A percentile compares a stretch with the other conserved stretches of the same genome.
phyloP scores from a whole-genome alignment of 2,797 vertebrate genomes.

The Dallia pectoralis region DNA sequence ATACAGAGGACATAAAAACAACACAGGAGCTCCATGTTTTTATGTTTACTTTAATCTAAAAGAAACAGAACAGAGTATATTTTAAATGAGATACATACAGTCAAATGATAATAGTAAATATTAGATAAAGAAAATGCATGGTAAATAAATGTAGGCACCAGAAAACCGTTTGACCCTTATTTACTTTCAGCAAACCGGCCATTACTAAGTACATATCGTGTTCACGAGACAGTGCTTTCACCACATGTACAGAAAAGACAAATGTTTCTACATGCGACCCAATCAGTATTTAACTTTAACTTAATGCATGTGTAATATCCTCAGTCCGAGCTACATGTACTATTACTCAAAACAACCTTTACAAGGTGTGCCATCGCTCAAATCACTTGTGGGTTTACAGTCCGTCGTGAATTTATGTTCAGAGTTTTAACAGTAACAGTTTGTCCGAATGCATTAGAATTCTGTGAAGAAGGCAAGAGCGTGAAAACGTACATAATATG shows the following conservation, averaged over 20 bases:
- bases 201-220: conserved; percentile 58
- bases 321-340: conserved; percentile 50
- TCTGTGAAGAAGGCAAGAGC: conserved; percentile 22
- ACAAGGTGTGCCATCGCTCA: conserved; percentile 41
- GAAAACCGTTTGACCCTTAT: conserved; percentile 52
- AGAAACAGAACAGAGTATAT: conserved; percentile 68
- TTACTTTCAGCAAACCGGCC: conserved; percentile 48
- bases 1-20: no score
- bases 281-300: conserved; percentile 45
- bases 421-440: conserved; percentile 34
- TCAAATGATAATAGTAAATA: conserved; percentile 63
- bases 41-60: conserved; percentile 76
- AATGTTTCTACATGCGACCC: conserved; percentile 60
- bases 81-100: conserved; percentile 71
- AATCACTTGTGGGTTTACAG: conserved; percentile 46
- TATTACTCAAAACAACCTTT: conserved; percentile 35
- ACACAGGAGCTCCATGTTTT: conserved; percentile 26
- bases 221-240: conserved; percentile 55
- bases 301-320: conserved; percentile 52
- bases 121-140: conserved; percentile 67
- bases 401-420: conserved; percentile 64
- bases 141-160: conserved; percentile 64
- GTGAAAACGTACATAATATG: not conserved
- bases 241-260: conserved; percentile 62
- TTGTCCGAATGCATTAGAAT: conserved; percentile 24